phyloP scores from a whole-genome alignment of 53 echinoderm and acorn worm species.

The Temnopleurus reevesii region DNA sequence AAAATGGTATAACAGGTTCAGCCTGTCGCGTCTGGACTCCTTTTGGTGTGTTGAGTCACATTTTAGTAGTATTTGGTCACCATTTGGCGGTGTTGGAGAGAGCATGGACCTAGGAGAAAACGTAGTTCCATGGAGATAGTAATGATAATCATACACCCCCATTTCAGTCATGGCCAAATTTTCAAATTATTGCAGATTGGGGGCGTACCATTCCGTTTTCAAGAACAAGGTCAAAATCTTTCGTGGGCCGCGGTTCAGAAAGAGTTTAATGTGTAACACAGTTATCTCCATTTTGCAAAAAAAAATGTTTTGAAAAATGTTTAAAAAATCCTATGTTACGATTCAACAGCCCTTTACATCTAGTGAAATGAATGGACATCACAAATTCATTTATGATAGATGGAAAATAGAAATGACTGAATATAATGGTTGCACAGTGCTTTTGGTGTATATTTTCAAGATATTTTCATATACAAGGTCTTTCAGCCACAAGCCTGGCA shows the following conservation, averaged over 20 bases:
- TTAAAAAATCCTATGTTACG: not conserved
- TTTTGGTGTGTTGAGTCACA: no score
- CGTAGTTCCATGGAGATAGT: not conserved
- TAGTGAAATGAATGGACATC: no score
- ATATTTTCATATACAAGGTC: no score
- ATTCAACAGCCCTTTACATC: no score
- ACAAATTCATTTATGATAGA: not conserved
- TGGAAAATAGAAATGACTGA: not conserved
- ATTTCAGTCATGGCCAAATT: constrained; percentile 15
- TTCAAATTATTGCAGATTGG: not conserved
- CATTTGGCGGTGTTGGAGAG: no score
- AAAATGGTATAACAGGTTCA: no score
- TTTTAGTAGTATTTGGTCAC: not conserved
- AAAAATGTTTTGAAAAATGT: not conserved
- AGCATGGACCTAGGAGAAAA: no score
- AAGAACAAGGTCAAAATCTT: not conserved
- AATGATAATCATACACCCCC: constrained; percentile 3
- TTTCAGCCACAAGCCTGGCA: no score
- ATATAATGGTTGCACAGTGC: no score
- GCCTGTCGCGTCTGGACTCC: no score
- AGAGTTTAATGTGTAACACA: not conserved
- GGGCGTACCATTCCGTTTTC: not conserved
- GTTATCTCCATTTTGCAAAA: not conserved
- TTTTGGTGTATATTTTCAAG: no score
- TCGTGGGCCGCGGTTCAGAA: not conserved